Evolutionary conservation across 2,888 invertebrate genomes (phyloP).

Genomic region (Hemistola chrysoprasaria): DNA sequence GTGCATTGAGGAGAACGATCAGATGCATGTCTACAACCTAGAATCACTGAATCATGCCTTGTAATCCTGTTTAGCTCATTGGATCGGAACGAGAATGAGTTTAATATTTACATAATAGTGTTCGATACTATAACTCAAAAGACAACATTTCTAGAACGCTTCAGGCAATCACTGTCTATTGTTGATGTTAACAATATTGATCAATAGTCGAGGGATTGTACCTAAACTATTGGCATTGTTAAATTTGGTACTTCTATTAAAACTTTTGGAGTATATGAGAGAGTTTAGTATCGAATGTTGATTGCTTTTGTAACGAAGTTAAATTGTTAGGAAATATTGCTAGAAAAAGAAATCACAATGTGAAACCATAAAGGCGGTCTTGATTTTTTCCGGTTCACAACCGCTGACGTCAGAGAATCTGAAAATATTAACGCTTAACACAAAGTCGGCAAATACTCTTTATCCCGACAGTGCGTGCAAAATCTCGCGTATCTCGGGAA

Average conservation of each 20-base stretch:
- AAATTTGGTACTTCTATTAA: too few relatives aligned
- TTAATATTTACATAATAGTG: too few relatives aligned
- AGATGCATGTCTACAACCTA: not conserved
- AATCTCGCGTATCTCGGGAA: slow-evolving; percentile 24
- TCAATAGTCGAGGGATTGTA: not conserved
- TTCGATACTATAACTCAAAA: too few relatives aligned
- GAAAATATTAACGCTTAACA: slow-evolving; percentile 21
- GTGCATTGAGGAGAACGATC: too few relatives aligned
- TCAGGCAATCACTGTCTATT: not conserved
- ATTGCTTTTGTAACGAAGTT: too few relatives aligned
- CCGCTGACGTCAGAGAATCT: slow-evolving; percentile 13
- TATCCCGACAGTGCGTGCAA: slow-evolving; percentile 18
- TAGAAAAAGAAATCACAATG: not conserved
- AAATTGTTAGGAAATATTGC: too few relatives aligned
- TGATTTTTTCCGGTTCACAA: slow-evolving; percentile 16
- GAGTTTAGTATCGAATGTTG: too few relatives aligned
- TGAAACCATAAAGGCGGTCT: not conserved
- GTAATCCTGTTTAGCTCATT: slow-evolving; percentile 12
- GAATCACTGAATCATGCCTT: slow-evolving; percentile 12
- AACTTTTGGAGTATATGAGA: too few relatives aligned
- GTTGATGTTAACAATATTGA: not conserved
- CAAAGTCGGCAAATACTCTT: slow-evolving; percentile 21
- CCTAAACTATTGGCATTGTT: not conserved
- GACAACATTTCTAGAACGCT: too few relatives aligned
- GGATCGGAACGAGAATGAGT: slow-evolving; percentile 1